Conservation (phyloP, 2,113 vertebrate genomes). For the Stigmatopora argus region DNA sequence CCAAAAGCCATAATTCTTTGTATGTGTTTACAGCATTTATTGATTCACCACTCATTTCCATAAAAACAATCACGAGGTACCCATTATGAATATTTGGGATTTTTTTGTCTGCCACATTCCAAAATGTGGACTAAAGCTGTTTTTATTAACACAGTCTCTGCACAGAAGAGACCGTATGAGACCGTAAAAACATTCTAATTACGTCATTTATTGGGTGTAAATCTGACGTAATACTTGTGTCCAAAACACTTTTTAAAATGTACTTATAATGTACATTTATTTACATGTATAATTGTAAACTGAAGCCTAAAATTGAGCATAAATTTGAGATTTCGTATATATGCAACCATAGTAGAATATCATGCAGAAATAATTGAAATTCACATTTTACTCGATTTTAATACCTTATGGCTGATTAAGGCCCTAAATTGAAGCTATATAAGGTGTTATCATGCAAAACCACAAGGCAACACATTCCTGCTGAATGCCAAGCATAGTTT, state of each 20-base stretch:
- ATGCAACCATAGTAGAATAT: not conserved
- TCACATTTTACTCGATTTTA: not conserved
- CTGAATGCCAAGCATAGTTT: not conserved
- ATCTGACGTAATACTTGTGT: not conserved
- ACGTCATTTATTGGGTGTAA: no score
- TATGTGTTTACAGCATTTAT: conserved; percentile 25
- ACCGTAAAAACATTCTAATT: no score
- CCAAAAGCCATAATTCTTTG: conserved; percentile 19
- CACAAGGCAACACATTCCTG: not conserved
- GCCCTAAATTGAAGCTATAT: not conserved
- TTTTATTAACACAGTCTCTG: not conserved
- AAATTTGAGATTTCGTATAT: not conserved
- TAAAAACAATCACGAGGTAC: conserved; percentile 13
- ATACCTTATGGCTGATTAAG: not conserved
- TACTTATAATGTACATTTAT: not conserved
- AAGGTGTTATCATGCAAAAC: not conserved
- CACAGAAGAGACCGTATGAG: conserved; percentile 1
- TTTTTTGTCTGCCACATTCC: conserved; percentile 1
- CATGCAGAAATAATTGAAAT: not conserved
- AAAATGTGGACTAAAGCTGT: conserved; percentile 11
- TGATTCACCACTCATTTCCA: conserved; percentile 13
- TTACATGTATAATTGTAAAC: not conserved
- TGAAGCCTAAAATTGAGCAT: not conserved
- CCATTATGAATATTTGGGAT: conserved; percentile 12
- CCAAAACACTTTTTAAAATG: not conserved